A percentile compares a stretch with the other conserved stretches of the same genome.
phyloP scores from a whole-genome alignment of 2,113 vertebrate genomes.

The Rhodinocichla rosea region DNA sequence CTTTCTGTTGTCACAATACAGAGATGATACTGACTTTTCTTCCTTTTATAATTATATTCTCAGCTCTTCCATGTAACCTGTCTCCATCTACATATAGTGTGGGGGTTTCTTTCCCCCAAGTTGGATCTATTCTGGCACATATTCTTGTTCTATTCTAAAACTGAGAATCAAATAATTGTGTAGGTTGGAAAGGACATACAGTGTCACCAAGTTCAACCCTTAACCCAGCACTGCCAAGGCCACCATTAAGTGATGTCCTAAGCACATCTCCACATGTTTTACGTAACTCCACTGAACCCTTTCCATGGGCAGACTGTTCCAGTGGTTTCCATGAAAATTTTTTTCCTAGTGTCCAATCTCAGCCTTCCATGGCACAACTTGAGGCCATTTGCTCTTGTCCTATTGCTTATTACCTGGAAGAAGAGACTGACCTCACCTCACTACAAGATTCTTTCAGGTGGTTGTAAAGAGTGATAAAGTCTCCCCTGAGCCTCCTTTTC shows the following conservation, averaged over 20 bases:
- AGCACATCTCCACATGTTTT: neutral
- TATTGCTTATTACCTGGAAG: neutral
- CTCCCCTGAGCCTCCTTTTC: neutral
- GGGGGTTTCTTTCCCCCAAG: fast-evolving
- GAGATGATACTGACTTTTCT: neutral
- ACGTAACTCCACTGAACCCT: neutral
- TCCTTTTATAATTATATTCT: neutral
- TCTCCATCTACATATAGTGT: neutral
- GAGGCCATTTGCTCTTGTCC: neutral
- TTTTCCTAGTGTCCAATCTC: neutral
- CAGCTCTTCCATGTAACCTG: neutral
- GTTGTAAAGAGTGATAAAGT: fast-evolving
- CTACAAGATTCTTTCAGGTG: neutral
- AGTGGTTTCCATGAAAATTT: neutral
- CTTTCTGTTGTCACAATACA: neutral
- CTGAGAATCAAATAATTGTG: fast-evolving
- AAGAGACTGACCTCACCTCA: neutral
- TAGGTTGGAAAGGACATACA: neutral
- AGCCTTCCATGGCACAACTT: neutral
- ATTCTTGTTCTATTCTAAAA: neutral
- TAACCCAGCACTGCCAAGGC: neutral
- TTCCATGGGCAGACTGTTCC: neutral
- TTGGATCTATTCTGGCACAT: neutral
- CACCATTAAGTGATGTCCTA: neutral
- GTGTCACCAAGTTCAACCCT: neutral